Evolutionary conservation across 2,797 vertebrate species (phyloP), one percentile per base, ranked within the genome.

Genomic region (Tolypeutes matacus): DNA sequence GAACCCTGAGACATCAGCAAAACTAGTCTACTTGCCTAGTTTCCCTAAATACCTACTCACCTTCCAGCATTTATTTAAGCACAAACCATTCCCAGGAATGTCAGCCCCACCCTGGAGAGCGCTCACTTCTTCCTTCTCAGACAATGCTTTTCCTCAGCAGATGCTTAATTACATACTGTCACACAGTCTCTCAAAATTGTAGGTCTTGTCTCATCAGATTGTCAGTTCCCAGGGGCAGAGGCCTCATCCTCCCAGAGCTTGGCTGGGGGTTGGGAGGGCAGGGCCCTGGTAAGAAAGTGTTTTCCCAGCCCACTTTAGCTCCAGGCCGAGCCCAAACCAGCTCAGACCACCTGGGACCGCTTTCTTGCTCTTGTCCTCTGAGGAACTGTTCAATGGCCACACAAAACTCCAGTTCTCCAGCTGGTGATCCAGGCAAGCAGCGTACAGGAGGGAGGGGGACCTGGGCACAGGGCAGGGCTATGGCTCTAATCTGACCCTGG

Each of bases 121-220:
- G 17, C 77, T 94, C 81, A 89, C 67, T 89, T 89, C 86, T 96
- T 97, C 92, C 93, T 96, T 91, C 91, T 85, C 86, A 97, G 93
- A 97, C 97, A 97, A 97, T 95, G 96, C 93, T 91, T 95, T 89
- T 89, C 86, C 85, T 96, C 91, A 97, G 95, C 83, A 95, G 94
- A 96, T 69, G 36, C 92, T 97, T 97, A 97, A 97, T 97, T 97
- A 97, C 86, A 97, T 93, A 97, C 93, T 96, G 95, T 96, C 96
- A 96, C 93, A 93, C 78, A 93, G 91, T 85, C 95, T 96, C 93
- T 96, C 83, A 95, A 96, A 95, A 97, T 97, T 97, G 97, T 82
- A 95, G 89, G 96, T 95, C 92, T 96, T 97, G 97, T 97, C 93
- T 96, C 13, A 31, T 96, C 78, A 96, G 85, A 87, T 64, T 42